Percentiles rank a stretch among this genome's conserved stretches.
These are phyloP conservation scores for Tetragnatha montana DNA, from an alignment of 2,888 invertebrate species.

Conservation along the genomic window DNA sequence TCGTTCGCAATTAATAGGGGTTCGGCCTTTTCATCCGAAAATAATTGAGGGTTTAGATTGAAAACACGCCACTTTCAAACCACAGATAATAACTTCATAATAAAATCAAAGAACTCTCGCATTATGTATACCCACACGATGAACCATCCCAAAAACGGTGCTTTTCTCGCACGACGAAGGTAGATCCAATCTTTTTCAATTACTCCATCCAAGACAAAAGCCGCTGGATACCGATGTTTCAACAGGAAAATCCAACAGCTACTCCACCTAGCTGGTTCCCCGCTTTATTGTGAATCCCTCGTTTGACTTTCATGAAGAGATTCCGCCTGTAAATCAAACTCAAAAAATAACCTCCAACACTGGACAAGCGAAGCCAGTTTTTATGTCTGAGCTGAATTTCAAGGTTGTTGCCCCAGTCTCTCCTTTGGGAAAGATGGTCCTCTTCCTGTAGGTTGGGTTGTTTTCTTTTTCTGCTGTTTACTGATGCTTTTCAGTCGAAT, in stretches of 20 bases:
- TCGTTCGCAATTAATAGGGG: no score
- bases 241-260: background rate
- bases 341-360: constrained; percentile 11
- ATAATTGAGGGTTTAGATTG: no score
- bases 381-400: constrained; percentile 39
- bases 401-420: constrained; percentile 42
- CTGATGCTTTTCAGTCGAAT: background rate
- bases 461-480: background rate
- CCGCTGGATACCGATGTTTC: background rate
- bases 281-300: background rate
- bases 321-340: constrained; percentile 37
- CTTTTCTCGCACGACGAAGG: background rate
- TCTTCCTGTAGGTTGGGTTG: background rate
- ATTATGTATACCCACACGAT: no score
- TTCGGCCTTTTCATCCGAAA: no score
- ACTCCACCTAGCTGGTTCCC: background rate
- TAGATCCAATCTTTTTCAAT: background rate
- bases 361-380: constrained; percentile 17
- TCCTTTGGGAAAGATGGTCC: background rate
- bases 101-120: no score
- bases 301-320: constrained; percentile 36
- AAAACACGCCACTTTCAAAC: no score
- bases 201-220: background rate
- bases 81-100: no score
- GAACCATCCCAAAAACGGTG: background rate